These are phyloP conservation scores for Perodicticus potto DNA, from an alignment of 2,797 vertebrate genomes.

Conservation along the genomic window DNA sequence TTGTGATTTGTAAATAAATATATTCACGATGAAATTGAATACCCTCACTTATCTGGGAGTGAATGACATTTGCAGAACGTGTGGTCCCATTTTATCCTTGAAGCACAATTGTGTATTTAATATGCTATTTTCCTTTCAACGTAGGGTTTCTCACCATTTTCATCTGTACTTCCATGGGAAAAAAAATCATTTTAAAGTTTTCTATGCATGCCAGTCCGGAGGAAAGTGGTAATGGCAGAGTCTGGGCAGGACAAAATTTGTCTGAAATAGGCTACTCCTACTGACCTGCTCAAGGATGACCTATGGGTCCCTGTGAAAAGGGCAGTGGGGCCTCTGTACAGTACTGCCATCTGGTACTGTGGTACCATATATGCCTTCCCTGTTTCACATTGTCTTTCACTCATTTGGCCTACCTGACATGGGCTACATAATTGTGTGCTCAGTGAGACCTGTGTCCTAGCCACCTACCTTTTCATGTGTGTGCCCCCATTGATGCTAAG, in stretches of 20 bases:
- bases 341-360: background rate
- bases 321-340: slow-evolving; percentile 14
- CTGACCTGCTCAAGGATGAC: too few species aligned
- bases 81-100: background rate
- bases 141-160: too few species aligned
- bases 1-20: background rate
- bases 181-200: background rate
- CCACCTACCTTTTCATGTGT: background rate
- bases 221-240: background rate
- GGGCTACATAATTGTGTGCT: background rate
- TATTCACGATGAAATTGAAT: background rate
- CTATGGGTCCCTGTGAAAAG: slow-evolving; percentile 33
- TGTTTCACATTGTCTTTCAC: background rate
- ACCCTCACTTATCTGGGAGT: background rate
- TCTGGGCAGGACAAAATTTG: background rate
- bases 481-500: background rate
- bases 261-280: background rate
- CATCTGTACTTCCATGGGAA: background rate
- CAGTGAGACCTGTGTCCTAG: background rate
- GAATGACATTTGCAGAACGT: background rate
- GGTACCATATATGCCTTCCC: background rate
- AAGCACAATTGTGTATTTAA: background rate
- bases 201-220: background rate
- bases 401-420: background rate
- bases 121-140: background rate